Evolutionary conservation across 2,797 vertebrate genomes (phyloP).

Genomic region (Poecile montanus): DNA sequence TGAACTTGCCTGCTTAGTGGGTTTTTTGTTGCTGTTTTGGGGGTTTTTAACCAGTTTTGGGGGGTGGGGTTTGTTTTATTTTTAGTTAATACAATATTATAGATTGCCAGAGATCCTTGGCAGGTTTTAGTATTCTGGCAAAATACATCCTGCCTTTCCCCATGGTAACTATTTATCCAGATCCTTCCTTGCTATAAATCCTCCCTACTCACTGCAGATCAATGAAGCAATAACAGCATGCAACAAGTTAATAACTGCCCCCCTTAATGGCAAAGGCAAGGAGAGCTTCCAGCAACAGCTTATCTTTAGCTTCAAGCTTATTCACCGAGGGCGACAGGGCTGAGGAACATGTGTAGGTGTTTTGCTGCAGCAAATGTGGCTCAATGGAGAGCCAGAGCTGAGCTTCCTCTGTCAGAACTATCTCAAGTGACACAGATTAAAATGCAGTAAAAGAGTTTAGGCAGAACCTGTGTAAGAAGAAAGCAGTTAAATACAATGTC

Average conservation of each 20-base stretch:
- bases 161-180: not conserved
- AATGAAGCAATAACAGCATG: not conserved
- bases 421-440: not conserved
- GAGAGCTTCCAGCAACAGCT: not conserved
- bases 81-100: not conserved
- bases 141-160: not conserved
- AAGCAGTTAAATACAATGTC: conserved; percentile 22
- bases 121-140: not conserved
- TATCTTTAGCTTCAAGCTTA: not conserved
- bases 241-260: not conserved
- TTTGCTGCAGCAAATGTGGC: not conserved
- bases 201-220: not conserved
- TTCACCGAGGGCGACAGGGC: not conserved
- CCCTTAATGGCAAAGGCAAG: not conserved
- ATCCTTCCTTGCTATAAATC: not conserved
- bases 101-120: not conserved
- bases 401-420: not conserved
- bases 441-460: not conserved
- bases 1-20: not conserved
- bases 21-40: not conserved
- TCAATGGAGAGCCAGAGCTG: not conserved
- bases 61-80: accelerated
- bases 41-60: accelerated
- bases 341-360: not conserved
- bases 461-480: not conserved